Conservation (phyloP, 2,797 vertebrate genomes). For the Pangasius djambal region DNA sequence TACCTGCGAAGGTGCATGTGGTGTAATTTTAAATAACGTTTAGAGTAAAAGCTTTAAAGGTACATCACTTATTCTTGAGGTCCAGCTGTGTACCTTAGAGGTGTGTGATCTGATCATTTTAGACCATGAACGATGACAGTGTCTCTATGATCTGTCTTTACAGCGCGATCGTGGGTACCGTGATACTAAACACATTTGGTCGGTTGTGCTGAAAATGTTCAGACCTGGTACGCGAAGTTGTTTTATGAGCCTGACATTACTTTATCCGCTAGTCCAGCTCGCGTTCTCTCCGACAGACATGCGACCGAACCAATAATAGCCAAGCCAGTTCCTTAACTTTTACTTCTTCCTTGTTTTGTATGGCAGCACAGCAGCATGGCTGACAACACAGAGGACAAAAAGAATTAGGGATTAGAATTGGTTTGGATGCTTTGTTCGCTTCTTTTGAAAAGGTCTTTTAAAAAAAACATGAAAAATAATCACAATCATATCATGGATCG, state of each 20-base stretch:
- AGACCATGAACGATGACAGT: not conserved
- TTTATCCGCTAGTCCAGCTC: not conserved
- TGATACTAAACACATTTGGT: not conserved
- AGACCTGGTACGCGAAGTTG: not conserved
- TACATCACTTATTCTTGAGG: not conserved
- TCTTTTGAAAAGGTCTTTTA: not conserved
- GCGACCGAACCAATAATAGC: not conserved
- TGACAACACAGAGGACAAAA: not conserved
- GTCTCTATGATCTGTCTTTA: not conserved
- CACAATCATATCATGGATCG: not conserved
- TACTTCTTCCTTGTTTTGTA: not conserved
- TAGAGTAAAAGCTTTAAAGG: not conserved
- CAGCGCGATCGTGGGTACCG: not conserved
- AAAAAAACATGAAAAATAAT: not conserved
- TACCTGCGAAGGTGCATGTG: not conserved
- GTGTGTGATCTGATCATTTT: not conserved
- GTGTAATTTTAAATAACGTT: not conserved
- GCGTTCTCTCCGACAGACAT: not conserved
- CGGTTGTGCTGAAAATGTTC: not conserved
- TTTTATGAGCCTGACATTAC: not conserved
- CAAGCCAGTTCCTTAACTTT: not conserved
- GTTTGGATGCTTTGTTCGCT: not conserved
- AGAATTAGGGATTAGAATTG: not conserved
- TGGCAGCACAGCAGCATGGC: not conserved
- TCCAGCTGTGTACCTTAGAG: not conserved